These are phyloP conservation scores for Pseudopipra pipra DNA, from an alignment of 2,113 vertebrate genomes.

Conservation along the genomic window DNA sequence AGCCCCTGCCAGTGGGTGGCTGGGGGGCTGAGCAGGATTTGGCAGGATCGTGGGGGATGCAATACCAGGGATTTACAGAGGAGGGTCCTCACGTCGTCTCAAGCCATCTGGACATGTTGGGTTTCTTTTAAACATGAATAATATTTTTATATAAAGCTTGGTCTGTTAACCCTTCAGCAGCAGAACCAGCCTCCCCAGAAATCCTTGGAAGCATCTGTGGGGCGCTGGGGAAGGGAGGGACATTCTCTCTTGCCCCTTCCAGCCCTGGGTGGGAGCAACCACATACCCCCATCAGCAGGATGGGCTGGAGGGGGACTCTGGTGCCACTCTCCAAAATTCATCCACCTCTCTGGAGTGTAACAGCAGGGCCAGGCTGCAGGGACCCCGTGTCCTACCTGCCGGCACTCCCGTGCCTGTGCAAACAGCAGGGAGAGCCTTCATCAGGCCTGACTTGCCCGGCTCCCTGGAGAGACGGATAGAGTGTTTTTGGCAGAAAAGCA, in stretches of 20 bases:
- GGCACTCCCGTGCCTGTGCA: fast-evolving
- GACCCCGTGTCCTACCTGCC: fast-evolving
- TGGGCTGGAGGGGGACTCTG: not conserved
- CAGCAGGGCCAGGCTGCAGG: not conserved
- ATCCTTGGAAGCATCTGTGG: not conserved
- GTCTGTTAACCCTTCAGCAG: slow-evolving; percentile 44
- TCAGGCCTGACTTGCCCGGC: no score
- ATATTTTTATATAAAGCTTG: not conserved
- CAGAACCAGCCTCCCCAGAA: not conserved
- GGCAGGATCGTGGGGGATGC: not conserved
- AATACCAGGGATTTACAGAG: slow-evolving; percentile 21
- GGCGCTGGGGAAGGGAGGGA: fast-evolving
- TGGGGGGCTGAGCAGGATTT: slow-evolving; percentile 9
- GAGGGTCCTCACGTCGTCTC: not conserved
- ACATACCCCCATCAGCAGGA: fast-evolving
- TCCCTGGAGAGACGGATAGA: not conserved
- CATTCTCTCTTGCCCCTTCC: fast-evolving
- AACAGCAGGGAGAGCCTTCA: not conserved
- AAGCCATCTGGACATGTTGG: slow-evolving; percentile 51
- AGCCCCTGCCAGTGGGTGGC: not conserved
- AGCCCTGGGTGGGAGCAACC: not conserved
- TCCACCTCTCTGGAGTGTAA: not conserved
- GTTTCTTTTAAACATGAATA: not conserved
- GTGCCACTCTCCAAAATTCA: not conserved
- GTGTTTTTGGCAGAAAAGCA: fast-evolving